Percentiles rank a stretch among this genome's conserved stretches.
Evolutionary conservation across 2,888 invertebrate species (phyloP).

Genomic region (Abrostola tripartita): DNA sequence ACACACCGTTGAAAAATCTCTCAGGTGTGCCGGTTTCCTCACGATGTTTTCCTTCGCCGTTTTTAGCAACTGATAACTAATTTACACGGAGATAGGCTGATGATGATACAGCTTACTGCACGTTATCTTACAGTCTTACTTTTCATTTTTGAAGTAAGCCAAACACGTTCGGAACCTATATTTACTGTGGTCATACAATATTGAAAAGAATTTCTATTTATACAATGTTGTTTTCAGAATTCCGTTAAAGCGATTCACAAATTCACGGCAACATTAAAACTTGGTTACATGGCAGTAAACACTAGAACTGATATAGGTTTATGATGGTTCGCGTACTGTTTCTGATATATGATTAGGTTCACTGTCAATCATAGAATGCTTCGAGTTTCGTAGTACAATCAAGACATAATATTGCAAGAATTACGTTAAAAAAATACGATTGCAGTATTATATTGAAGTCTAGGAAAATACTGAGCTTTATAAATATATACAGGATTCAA

Average conservation of each 20-base stretch:
- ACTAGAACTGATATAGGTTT: not conserved
- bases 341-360: not conserved
- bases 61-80: too few relatives aligned
- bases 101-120: not conserved
- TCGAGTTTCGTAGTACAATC: not conserved
- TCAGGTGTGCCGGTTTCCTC: too few relatives aligned
- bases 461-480: too few relatives aligned
- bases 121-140: slow-evolving; percentile 2
- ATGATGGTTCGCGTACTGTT: not conserved
- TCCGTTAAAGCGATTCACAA: slow-evolving; percentile 7
- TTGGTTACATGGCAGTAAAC: not conserved
- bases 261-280: slow-evolving; percentile 5
- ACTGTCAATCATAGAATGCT: not conserved
- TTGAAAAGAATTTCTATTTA: slow-evolving; percentile 49
- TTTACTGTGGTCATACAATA: slow-evolving; percentile 41
- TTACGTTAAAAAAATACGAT: too few relatives aligned
- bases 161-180: slow-evolving; percentile 56
- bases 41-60: too few relatives aligned
- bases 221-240: slow-evolving; percentile 15
- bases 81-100: too few relatives aligned
- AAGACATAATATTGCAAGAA: too few relatives aligned
- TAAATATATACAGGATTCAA: not conserved
- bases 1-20: too few relatives aligned
- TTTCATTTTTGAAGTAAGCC: slow-evolving; percentile 14
- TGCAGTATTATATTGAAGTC: too few relatives aligned